These are phyloP conservation scores for Anoplophora glabripennis DNA, from an alignment of 1,140 invertebrate species.

Conservation along the genomic window DNA sequence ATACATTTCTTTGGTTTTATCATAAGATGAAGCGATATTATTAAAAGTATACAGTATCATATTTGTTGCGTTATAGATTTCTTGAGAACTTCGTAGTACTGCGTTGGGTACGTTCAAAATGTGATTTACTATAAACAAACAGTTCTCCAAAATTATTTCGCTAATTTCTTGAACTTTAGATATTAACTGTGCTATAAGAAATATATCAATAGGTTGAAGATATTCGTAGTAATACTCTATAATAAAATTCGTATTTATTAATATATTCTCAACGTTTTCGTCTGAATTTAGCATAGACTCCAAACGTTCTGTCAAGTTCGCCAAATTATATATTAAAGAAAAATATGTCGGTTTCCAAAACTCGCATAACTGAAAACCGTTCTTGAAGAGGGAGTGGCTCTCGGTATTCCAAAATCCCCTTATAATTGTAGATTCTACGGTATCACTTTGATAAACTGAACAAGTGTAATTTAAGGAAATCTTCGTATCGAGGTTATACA, in stretches of 20 bases:
- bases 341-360: no score
- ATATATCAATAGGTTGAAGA: neutral
- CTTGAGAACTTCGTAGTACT: neutral
- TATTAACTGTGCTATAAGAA: neutral
- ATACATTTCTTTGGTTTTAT: neutral
- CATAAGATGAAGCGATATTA: neutral
- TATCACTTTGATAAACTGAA: neutral
- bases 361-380: no score
- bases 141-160: neutral
- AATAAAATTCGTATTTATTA: neutral
- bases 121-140: neutral
- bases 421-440: no score
- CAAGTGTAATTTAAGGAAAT: neutral
- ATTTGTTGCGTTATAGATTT: neutral
- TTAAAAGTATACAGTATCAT: neutral
- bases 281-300: neutral
- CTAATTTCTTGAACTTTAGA: neutral
- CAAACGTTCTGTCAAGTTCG: neutral
- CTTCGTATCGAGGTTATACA: neutral
- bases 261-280: neutral
- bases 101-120: neutral
- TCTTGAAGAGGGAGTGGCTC: no score
- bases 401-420: no score
- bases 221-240: neutral
- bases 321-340: no score